Conservation (phyloP, 2,888 invertebrate genomes). For the Diarsia mendica region DNA sequence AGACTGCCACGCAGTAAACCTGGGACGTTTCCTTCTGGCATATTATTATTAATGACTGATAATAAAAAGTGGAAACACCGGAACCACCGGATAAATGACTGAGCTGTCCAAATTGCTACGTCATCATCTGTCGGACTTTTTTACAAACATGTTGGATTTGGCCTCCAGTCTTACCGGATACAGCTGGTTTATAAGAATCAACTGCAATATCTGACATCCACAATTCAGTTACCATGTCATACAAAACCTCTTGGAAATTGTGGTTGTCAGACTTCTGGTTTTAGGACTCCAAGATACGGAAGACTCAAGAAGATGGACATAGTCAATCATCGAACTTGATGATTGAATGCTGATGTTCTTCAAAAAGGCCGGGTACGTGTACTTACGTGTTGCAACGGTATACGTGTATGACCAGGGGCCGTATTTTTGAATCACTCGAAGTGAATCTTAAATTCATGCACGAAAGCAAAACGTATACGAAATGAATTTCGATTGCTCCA, state of each 20-base stretch:
- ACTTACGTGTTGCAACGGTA: no score
- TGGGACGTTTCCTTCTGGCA: not conserved
- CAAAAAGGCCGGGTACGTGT: no score
- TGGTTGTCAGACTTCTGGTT: not conserved
- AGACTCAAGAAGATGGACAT: no score
- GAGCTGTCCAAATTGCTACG: not conserved
- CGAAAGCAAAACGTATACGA: no score
- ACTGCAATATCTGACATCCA: not conserved
- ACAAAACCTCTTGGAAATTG: not conserved
- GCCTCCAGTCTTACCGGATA: not conserved
- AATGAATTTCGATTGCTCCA: no score
- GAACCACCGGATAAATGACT: not conserved
- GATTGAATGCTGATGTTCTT: no score
- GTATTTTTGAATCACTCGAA: no score
- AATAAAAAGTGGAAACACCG: not conserved
- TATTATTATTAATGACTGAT: not conserved
- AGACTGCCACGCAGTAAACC: constrained; percentile 37
- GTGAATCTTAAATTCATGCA: no score
- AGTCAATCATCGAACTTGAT: no score
- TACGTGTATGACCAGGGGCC: no score
- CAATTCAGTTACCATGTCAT: not conserved
- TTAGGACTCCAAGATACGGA: no score
- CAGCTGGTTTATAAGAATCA: not conserved
- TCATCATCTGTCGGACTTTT: not conserved
- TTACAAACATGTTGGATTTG: not conserved